Base-by-base conservation (phyloP, 37 sponge, comb jelly and placozoan genomes). In the Halisarca cf. caerulea region DNA sequence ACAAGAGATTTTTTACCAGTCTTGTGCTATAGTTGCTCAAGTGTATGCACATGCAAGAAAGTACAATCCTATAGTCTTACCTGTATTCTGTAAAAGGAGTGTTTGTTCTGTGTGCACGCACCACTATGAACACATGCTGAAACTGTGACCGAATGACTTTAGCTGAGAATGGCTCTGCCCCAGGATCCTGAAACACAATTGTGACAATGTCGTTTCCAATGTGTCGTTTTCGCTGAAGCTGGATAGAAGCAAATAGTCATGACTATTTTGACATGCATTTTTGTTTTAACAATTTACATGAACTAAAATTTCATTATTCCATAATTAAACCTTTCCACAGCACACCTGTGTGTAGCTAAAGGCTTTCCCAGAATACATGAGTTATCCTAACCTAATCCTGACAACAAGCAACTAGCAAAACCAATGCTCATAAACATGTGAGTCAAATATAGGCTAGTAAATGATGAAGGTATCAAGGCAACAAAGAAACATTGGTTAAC, bases 151-250 rank as follows among this genome's bases (percentile, higher is more conserved):
- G 92, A 41, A 98, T 92, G 35, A 32, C 36, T 0, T 85, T 85
- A 44, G 97, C 89, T 6, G 95, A 91, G 84, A 98, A 96, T 4
- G 94, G 91, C 47, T 73, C 58, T 25, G 94, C 83, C 42, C 87
- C 99, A 37, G 92, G 85, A 81, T 98, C 99, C 53, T 98, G 99
- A 54, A 98, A 98, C 24, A 98, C 90, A 44, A 98, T 58, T 8
- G 99, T 98, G 36, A 98, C 99, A 51, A 98, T 98, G 85, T 96
- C 97, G 70, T 98, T 98, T 34, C 99, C 99, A 55, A 98, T 98
- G 82, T 98, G 99, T n/a, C 99, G 82, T 74, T 98, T 98, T 47
- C 99, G 79, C 5, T 92, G 84, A 30, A 97, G 69, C 97, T 97
- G 73, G n/a, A n/a, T n/a, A 2, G 72, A 54, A 54, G 17, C 57